These are phyloP conservation scores for Drosophila vallismaia DNA, from an alignment of 2,888 invertebrate genomes.

Conservation along the genomic window DNA sequence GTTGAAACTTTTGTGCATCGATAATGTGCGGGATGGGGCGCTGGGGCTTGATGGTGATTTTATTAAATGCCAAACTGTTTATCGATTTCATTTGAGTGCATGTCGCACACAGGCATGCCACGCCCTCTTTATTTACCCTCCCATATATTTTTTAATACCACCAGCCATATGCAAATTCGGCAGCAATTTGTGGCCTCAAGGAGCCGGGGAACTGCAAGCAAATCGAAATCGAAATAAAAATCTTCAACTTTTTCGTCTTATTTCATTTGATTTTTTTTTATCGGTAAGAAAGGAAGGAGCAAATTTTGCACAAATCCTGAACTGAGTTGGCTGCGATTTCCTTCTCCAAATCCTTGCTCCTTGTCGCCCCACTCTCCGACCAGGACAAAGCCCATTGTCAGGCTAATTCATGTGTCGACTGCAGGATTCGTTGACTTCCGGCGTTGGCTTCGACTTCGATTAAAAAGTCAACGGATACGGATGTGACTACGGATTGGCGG, in stretches of 20 bases:
- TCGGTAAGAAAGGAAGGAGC: neutral
- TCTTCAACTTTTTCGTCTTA: constrained; percentile 67
- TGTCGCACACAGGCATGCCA: constrained; percentile 56
- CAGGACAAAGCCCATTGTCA: constrained; percentile 55
- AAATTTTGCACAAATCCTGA: constrained; percentile 24
- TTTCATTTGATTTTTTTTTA: neutral
- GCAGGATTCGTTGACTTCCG: constrained; percentile 55
- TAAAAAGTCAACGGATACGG: constrained; percentile 67
- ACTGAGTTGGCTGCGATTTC: constrained; percentile 5
- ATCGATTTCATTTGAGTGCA: constrained; percentile 59
- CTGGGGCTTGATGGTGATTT: constrained; percentile 44
- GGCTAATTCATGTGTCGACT: constrained; percentile 78
- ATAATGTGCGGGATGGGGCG: constrained; percentile 7
- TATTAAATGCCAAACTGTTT: constrained; percentile 55
- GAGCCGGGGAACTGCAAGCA: constrained; percentile 33
- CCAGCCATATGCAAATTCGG: constrained; percentile 57
- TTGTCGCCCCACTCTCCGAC: neutral
- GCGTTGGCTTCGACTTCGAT: constrained; percentile 65
- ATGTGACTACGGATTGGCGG: constrained; percentile 15
- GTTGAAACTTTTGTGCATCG: constrained; percentile 13
- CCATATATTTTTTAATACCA: neutral
- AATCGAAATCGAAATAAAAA: constrained; percentile 72
- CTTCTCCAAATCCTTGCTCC: neutral
- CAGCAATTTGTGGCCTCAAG: constrained; percentile 47
- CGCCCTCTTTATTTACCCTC: constrained; percentile 4